phyloP scores from a whole-genome alignment of 1,140 invertebrate species.

The Drosophila quadrilineata region DNA sequence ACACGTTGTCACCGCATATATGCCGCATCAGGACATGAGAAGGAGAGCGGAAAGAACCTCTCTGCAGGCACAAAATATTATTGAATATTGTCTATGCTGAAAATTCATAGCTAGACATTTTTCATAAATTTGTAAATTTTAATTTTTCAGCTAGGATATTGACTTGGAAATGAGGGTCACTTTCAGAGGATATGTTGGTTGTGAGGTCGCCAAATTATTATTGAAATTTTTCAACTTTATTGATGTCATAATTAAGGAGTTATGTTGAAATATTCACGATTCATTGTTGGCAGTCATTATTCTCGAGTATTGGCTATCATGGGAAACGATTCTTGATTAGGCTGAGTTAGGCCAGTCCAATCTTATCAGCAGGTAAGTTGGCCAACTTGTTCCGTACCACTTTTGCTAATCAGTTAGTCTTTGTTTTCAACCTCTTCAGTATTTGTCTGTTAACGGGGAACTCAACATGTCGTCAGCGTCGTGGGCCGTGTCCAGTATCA shows the following conservation, averaged over 20 bases:
- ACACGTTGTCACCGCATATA: conserved; percentile 56
- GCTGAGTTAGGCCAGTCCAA: conserved; percentile 18
- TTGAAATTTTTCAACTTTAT: conserved; percentile 14
- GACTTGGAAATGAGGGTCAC: no score
- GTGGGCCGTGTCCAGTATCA: conserved; percentile 58
- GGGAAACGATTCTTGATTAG: not conserved
- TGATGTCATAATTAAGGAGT: conserved; percentile 29
- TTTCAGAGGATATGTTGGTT: no score
- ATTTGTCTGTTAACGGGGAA: conserved; percentile 25
- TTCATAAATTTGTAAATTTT: no score
- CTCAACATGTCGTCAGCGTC: conserved; percentile 60
- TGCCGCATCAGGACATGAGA: conserved; percentile 28
- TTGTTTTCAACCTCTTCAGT: no score
- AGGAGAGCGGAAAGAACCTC: not conserved
- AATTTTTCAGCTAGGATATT: no score
- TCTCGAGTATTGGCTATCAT: conserved; percentile 20
- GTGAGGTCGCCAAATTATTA: not conserved
- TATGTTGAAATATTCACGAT: conserved; percentile 16
- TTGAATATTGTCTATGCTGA: conserved; percentile 55
- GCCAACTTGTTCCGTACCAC: conserved; percentile 23
- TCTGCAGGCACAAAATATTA: conserved; percentile 38
- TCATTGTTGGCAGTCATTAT: not conserved
- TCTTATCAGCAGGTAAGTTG: conserved; percentile 54
- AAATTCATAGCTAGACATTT: conserved; percentile 61
- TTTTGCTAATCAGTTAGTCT: conserved; percentile 1